Conservation (phyloP, 1,140 invertebrate species). For the Brachionus asplanchnoidis region DNA sequence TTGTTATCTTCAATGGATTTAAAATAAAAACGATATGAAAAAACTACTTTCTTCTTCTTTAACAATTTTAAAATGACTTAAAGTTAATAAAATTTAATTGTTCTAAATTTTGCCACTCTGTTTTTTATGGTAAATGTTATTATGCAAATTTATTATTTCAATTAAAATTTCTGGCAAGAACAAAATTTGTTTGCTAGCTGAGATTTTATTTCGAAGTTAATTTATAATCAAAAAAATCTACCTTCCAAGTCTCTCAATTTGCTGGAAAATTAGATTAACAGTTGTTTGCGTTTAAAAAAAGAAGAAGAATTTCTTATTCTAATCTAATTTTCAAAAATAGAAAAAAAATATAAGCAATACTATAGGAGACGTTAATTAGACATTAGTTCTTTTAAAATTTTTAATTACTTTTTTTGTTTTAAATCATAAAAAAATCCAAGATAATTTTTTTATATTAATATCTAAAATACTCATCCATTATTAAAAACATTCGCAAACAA, state of each 20-base stretch:
- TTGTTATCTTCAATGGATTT: neutral
- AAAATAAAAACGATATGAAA: conserved; percentile 5
- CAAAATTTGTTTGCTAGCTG: neutral
- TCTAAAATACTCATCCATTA: too few relatives aligned
- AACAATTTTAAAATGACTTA: too few relatives aligned
- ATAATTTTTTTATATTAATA: too few relatives aligned
- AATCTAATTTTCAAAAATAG: neutral
- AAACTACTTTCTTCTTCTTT: neutral
- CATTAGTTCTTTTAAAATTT: too few relatives aligned
- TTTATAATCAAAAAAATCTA: too few relatives aligned
- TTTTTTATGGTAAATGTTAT: neutral
- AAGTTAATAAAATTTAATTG: neutral
- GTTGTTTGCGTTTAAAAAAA: neutral
- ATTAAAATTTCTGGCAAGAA: neutral
- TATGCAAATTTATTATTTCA: neutral
- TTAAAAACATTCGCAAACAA: too few relatives aligned
- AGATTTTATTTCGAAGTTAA: too few relatives aligned
- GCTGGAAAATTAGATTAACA: neutral
- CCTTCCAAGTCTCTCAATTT: too few relatives aligned
- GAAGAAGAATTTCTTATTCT: neutral
- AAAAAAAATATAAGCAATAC: too few relatives aligned
- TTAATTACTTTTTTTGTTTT: too few relatives aligned
- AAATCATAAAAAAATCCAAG: too few relatives aligned
- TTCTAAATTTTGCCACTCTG: neutral
- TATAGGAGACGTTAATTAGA: too few relatives aligned